Evolutionary conservation across 2,797 vertebrate genomes (phyloP), one percentile per base, ranked within the genome.

Genomic region (Sebastes itinus): DNA sequence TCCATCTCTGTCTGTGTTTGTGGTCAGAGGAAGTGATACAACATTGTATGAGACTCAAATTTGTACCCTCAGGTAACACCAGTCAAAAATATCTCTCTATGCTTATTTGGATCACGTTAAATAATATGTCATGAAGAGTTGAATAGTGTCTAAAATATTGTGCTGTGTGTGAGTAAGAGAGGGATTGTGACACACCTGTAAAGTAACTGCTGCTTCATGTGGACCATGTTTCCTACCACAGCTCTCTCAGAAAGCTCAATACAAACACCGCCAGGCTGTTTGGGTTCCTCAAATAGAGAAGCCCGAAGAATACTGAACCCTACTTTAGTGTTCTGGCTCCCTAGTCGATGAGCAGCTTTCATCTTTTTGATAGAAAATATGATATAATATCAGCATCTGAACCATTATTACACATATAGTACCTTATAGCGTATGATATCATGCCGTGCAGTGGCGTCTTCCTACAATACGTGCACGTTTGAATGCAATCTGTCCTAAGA

Each of bases 21-120:
- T 83, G 72, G 88, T 87, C 72, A 84, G 78, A 81, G 75, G 71
- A 83, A 84, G 69, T 64, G 54, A 74, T 69, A 59, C 49, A 65
- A 27, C 23, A 33, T 12, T 62, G 61, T 23, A 11, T 11, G 23
- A 30, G 22, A 70, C 52, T 59, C 46, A 46, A 42, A 62, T 73
- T 66, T 76, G 54, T 75, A 52, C 25, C 33, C 3, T 27, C 27
- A 27, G 4, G 61, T 73, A 25, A 80, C 55, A 80, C 14, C 6
- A 71, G 27, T 35, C 32, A 14, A 62, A 42, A 56, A 14, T 28
- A 42, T 70, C 32, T 38, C 33, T 7, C 2, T 30, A 11, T 28
- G 9, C 7, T 35, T 70, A 42, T 80, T 77, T 42, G 76, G 64
- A 78, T 69, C 28, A 42, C 16, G 2, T 25, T 66, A 35, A 71